Evolutionary conservation across 2,797 vertebrate species (phyloP).

Genomic region (Diglossa cyanea): DNA sequence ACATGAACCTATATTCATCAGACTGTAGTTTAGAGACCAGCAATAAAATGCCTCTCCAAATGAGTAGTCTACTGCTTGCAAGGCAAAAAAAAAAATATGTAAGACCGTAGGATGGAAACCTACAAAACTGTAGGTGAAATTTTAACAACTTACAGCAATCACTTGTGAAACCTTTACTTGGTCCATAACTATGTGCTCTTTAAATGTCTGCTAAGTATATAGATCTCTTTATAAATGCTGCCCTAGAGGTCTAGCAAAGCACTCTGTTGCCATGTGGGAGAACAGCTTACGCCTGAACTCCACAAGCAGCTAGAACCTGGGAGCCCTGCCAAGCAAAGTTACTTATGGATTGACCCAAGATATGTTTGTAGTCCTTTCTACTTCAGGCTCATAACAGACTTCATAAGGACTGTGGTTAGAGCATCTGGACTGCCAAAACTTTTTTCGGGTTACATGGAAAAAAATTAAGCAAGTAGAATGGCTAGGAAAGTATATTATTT

Average conservation of each 20-base stretch:
- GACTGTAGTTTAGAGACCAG: not conserved
- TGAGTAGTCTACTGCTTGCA: not conserved
- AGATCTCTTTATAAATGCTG: not conserved
- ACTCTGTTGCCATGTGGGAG: not conserved
- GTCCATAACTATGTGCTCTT: not conserved
- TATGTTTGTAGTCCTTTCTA: conserved; percentile 26
- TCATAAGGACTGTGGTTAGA: conserved; percentile 66
- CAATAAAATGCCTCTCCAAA: not conserved
- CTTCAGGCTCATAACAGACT: conserved; percentile 69
- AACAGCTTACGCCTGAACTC: not conserved
- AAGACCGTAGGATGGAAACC: not conserved
- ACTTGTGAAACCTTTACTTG: not conserved
- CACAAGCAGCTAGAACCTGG: not conserved
- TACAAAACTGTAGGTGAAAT: not conserved
- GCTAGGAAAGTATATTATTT: conserved; percentile 48
- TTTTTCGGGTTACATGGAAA: conserved; percentile 58
- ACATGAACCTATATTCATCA: not conserved
- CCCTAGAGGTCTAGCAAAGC: not conserved
- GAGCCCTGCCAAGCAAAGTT: conserved; percentile 38
- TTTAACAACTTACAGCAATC: not conserved
- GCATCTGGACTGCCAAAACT: conserved; percentile 42
- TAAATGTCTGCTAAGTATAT: not conserved
- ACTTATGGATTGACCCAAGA: conserved; percentile 35
- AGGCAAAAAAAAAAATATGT: not conserved
- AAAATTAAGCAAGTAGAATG: conserved; percentile 52